These are phyloP conservation scores for Prunella himalayana DNA, from an alignment of 2,113 vertebrate species.

Conservation along the genomic window DNA sequence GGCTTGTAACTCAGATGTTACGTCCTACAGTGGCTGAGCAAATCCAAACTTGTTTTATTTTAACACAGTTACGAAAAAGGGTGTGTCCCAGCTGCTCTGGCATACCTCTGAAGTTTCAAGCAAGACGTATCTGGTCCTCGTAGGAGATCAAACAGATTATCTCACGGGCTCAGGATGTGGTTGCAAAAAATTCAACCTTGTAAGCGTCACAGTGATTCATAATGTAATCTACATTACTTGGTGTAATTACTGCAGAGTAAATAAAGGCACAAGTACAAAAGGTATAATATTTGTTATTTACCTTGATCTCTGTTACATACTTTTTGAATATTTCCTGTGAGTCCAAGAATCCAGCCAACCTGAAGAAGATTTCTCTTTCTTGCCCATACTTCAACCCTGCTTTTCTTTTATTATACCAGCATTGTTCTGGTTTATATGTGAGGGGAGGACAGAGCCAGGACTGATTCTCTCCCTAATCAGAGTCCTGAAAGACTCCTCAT, in stretches of 20 bases:
- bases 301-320: background rate
- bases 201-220: constrained; percentile 44
- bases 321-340: background rate
- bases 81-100: background rate
- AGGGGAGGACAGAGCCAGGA: background rate
- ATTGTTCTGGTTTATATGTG: background rate
- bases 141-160: constrained; percentile 42
- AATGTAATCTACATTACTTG: constrained; percentile 12
- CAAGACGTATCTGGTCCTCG: constrained; percentile 17
- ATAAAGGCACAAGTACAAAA: constrained; percentile 44
- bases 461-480: background rate
- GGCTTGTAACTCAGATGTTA: constrained; percentile 34
- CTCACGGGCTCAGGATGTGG: constrained; percentile 34
- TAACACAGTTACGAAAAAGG: constrained; percentile 14
- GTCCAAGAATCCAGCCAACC: background rate
- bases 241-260: constrained; percentile 49
- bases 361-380: background rate
- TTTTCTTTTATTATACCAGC: constrained; percentile 21
- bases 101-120: constrained; percentile 31
- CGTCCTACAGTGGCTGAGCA: constrained; percentile 38
- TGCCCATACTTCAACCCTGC: background rate
- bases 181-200: constrained; percentile 29
- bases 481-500: background rate
- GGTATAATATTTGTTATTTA: constrained; percentile 5
- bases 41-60: constrained; percentile 62